These are phyloP conservation scores for Ectemnius cavifrons DNA, from an alignment of 2,888 invertebrate species.

Conservation along the genomic window DNA sequence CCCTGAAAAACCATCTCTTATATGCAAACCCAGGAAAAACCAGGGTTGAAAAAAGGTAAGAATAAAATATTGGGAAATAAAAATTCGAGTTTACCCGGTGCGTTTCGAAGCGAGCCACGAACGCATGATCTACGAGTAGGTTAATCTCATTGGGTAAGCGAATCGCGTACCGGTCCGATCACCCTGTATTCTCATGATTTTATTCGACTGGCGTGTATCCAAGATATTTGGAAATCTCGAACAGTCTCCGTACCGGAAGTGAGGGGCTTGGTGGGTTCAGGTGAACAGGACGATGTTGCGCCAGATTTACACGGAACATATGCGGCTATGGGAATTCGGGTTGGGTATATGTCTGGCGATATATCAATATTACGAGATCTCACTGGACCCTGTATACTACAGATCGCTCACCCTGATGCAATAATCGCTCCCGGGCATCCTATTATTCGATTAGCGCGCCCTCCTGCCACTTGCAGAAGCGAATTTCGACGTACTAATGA, in stretches of 20 bases:
- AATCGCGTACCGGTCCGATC: no score
- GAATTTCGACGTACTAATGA: no score
- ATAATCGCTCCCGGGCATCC: constrained; percentile 39
- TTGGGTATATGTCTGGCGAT: constrained; percentile 30
- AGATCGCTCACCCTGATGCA: constrained; percentile 29
- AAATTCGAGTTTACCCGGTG: no score
- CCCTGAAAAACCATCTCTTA: no score
- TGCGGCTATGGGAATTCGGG: not conserved
- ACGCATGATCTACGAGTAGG: no score
- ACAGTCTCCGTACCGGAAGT: no score
- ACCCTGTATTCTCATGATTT: constrained; percentile 5
- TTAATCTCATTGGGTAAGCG: no score
- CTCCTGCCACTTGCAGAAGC: no score
- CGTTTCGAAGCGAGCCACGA: no score
- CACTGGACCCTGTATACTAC: constrained; percentile 25
- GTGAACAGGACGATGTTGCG: constrained; percentile 17
- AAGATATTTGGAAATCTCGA: constrained; percentile 16
- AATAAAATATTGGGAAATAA: no score
- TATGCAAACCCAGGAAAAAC: no score
- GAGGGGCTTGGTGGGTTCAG: constrained; percentile 1
- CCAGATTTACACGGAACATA: constrained; percentile 28
- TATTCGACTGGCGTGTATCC: constrained; percentile 2
- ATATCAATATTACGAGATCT: constrained; percentile 56
- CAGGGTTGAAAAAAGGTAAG: no score
- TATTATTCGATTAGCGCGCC: not conserved